These are phyloP conservation scores for Molossus alvarezi DNA, from an alignment of 2,797 vertebrate species.

Conservation along the genomic window DNA sequence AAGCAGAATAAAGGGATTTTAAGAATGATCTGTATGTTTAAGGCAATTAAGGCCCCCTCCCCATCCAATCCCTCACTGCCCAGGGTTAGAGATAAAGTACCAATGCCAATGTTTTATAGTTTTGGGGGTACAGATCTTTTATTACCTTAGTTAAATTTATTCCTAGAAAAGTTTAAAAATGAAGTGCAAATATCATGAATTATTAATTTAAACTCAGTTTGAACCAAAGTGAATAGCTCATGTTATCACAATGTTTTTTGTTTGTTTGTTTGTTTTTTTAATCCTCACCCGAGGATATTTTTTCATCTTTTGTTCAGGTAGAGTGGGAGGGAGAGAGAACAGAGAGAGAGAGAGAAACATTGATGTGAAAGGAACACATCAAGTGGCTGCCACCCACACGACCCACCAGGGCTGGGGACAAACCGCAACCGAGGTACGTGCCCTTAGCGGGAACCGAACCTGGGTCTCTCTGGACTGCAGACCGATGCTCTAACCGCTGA, in stretches of 20 bases:
- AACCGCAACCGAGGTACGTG: no score
- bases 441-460: no score
- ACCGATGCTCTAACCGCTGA: no score
- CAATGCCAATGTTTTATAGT: not conserved
- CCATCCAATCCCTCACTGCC: no score
- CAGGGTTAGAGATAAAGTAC: not conserved
- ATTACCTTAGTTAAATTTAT: not conserved
- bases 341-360: no score
- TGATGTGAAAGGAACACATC: no score
- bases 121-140: not conserved
- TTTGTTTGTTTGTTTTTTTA: not conserved
- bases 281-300: no score
- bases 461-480: no score
- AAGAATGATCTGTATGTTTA: not conserved
- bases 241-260: not conserved
- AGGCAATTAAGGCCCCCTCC: not conserved
- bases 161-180: not conserved
- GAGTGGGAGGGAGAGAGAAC: no score
- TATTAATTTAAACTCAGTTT: not conserved
- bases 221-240: not conserved
- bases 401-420: no score
- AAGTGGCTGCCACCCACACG: no score
- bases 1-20: conserved; percentile 22
- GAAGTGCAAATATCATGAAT: not conserved
- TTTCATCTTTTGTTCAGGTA: no score